Evolutionary conservation across 2,113 vertebrate species (phyloP), one percentile per base, ranked within the genome.

Genomic region (Tachysurus vachellii): DNA sequence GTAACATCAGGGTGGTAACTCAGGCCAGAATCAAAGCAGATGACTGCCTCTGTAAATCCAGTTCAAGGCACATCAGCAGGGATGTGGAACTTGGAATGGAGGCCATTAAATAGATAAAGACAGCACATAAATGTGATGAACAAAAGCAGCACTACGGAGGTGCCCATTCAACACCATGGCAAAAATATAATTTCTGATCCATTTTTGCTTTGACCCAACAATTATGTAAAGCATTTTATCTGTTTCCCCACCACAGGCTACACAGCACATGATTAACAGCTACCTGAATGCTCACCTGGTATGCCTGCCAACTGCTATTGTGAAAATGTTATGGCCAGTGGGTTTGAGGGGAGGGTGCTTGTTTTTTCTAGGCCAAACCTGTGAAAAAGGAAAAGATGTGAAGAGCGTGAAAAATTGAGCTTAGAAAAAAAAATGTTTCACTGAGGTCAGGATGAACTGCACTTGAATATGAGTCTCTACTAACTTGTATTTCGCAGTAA

Each of bases 151-250:
- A 87, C 90, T 92, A 85, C 91, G 85, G 80, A 88, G 9, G 85
- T 91, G 91, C 93, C 92, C 88, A 92, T 79, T 92, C 92, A 62
- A 83, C 36, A 71, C 86, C 17, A 71, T 80, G 89, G 82, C 53
- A 68, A 85, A 91, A 95, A 94, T 93, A 91, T 92, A 94, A 54
- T 86, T 94, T 95, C 92, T 93, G 86, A 90, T 94, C 88, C 87
- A 91, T 94, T 91, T 94, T 91, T 94, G 93, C 91, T 86, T 93
- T 94, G 90, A 89, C 73, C 88, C 89, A 75, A 91, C 91, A 90
- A 62, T 71, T 76, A 66, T 71, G 86, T 89, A 62, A 88, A 82
- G 88, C 89, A 84, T 77, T 82, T 54, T 75, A 82, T 36, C n/a
- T 77, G 68, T 80, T 76, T 85, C 79, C 87, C 16, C 81, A 31